Base-by-base conservation (phyloP, 2,797 vertebrate species). In the Propithecus deckenii region DNA sequence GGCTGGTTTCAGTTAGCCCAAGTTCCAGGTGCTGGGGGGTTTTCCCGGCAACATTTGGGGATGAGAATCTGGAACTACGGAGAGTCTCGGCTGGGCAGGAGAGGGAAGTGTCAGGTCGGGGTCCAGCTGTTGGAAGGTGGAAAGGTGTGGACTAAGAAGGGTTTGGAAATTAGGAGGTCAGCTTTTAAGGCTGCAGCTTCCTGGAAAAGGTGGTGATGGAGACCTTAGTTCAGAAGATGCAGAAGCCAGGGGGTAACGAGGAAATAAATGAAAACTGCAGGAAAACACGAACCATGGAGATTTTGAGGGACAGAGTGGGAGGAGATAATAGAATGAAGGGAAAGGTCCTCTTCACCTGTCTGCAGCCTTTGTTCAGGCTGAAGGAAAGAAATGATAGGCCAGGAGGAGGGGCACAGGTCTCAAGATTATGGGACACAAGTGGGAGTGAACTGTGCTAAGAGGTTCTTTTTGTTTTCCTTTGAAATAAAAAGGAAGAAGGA, bases 281-380 rank as follows among this genome's bases (percentile, higher is more conserved):
- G 52, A 59, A 83, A 52, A 65, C 35, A 52, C 15, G n/a, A 20
- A 46, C 4, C 13, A 0, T 1, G 38, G 76, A 38, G 7, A n/a
- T 5, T 67, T 6, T 30, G 25, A 69, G 4, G 4, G 20, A 43
- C 11, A 71, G 35, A 4, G 41, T 1, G 0, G 25, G 48, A 7
- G 12, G 14, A 32, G 7, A 38, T 55, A 17, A 6, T 0, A 15
- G 74, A 7, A 3, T 0, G 43, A 50, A 38, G 12, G 35, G 6
- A 65, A 78, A 48, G 0, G 11, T 1, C 23, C 6, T 35, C 65
- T 61, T 32, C 59, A 8, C 32, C 79, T 0, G 0, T 7, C 6
- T 46, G 67, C 13, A 38, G 50, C 15, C 78, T 48, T 41, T 23
- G 28, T 30, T 92, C 61, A 41, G 30, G 22, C 65, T 32, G 43